Percentiles rank a stretch among this genome's conserved stretches.
phyloP scores from a whole-genome alignment of 2,797 vertebrate species.

The Muscicapa striata region DNA sequence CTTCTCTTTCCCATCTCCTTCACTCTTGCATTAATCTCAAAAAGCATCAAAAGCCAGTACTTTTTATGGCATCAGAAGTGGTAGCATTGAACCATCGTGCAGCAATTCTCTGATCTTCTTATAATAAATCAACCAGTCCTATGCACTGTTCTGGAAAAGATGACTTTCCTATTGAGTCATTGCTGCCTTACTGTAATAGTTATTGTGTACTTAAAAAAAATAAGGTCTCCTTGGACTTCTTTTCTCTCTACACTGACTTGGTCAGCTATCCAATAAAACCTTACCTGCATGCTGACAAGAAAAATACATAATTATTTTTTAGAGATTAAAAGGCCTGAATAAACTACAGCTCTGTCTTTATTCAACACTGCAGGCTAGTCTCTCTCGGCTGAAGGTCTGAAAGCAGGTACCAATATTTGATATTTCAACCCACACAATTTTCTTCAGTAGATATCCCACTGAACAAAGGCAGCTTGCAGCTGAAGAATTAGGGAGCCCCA shows the following conservation, averaged over 20 bases:
- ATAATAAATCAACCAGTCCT: conserved; percentile 13
- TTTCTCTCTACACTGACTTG: neutral
- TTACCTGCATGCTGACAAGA: neutral
- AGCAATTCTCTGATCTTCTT: neutral
- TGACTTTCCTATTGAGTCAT: neutral
- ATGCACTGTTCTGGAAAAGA: conserved; percentile 16
- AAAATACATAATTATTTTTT: neutral
- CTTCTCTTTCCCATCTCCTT: neutral
- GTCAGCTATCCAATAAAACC: neutral
- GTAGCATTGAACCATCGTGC: neutral
- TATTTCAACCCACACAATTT: neutral
- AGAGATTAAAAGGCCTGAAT: neutral
- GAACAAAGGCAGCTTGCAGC: neutral
- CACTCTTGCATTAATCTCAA: neutral
- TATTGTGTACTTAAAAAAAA: neutral
- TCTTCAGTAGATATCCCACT: neutral
- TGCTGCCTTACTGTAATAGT: neutral
- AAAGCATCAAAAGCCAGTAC: conserved; percentile 4
- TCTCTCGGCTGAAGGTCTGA: neutral
- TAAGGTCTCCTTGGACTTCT: neutral
- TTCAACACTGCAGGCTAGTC: neutral
- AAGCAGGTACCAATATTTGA: neutral
- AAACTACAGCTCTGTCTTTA: neutral
- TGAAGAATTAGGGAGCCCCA: neutral
- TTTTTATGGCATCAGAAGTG: neutral